Evolutionary conservation across 2,888 invertebrate species (phyloP).

Genomic region (Cheilosia pagana): DNA sequence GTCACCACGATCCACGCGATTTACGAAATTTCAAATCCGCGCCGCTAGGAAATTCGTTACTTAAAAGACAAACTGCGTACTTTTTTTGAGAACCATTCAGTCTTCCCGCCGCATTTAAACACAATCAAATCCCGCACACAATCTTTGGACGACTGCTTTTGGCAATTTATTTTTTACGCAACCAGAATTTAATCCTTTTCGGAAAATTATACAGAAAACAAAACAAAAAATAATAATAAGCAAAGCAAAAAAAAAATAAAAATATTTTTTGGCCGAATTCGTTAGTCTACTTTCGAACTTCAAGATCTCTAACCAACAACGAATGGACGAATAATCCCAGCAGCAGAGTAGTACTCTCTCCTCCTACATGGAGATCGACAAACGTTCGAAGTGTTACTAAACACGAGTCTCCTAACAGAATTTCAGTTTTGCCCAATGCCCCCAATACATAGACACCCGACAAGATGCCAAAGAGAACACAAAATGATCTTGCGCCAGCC

Average conservation of each 20-base stretch:
- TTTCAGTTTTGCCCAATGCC: conserved; percentile 77
- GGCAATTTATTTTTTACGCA: conserved; percentile 1
- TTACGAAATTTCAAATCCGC: conserved; percentile 30
- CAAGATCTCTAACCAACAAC: conserved; percentile 57
- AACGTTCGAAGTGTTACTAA: conserved; percentile 84
- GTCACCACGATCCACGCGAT: conserved; percentile 51
- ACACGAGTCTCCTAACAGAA: conserved; percentile 81
- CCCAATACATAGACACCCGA: conserved; percentile 57
- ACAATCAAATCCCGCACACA: conserved; percentile 47
- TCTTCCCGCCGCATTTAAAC: conserved; percentile 57
- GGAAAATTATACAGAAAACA: conserved; percentile 9
- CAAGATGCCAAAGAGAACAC: conserved; percentile 61
- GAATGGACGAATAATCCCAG: conserved; percentile 70
- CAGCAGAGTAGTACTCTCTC: conserved; percentile 77
- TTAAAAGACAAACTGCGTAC: conserved; percentile 17
- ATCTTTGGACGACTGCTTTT: conserved; percentile 19
- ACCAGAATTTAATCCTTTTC: conserved; percentile 1
- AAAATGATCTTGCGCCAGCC: conserved; percentile 33
- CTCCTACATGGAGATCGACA: conserved; percentile 83
- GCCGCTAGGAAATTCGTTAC: conserved; percentile 14
- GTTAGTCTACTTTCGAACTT: conserved; percentile 40
- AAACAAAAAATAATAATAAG: conserved; percentile 20
- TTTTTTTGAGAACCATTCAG: conserved; percentile 20
- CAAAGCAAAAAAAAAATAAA: conserved; percentile 21
- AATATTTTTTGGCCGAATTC: conserved; percentile 37